Conservation (phyloP, 2,113 vertebrate species). For the Bos javanicus region DNA sequence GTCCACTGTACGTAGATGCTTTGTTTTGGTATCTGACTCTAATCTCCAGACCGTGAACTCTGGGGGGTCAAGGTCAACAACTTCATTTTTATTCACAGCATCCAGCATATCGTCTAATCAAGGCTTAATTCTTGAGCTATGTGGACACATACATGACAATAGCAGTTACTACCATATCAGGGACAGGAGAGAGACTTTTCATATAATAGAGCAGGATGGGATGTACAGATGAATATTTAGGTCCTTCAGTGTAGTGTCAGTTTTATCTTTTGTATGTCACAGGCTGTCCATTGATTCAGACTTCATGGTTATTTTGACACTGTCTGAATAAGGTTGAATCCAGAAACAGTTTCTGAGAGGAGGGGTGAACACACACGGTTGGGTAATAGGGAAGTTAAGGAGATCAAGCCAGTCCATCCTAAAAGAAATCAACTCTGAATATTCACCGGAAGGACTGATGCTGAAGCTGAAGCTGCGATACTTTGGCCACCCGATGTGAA, state of each 20-base stretch:
- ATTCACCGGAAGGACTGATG: background rate
- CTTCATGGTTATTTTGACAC: background rate
- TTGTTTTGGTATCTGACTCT: background rate
- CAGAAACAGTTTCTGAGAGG: background rate
- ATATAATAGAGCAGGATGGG: background rate
- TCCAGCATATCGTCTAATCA: background rate
- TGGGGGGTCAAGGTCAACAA: background rate
- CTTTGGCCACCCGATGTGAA: background rate
- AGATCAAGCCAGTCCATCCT: background rate
- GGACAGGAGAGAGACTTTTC: background rate
- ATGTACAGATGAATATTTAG: background rate
- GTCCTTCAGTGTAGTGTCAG: background rate
- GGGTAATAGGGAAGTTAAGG: background rate
- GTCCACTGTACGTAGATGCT: background rate
- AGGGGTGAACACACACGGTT: background rate
- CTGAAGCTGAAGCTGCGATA: background rate
- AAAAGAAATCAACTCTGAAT: background rate
- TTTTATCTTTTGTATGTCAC: background rate
- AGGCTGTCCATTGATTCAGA: background rate
- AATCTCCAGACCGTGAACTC: background rate
- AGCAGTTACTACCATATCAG: background rate
- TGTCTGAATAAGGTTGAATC: background rate
- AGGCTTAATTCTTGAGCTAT: background rate
- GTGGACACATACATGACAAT: background rate
- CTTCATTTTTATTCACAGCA: background rate